Evolutionary conservation across 2,888 invertebrate genomes (phyloP).

Genomic region (Eilema sororculum): DNA sequence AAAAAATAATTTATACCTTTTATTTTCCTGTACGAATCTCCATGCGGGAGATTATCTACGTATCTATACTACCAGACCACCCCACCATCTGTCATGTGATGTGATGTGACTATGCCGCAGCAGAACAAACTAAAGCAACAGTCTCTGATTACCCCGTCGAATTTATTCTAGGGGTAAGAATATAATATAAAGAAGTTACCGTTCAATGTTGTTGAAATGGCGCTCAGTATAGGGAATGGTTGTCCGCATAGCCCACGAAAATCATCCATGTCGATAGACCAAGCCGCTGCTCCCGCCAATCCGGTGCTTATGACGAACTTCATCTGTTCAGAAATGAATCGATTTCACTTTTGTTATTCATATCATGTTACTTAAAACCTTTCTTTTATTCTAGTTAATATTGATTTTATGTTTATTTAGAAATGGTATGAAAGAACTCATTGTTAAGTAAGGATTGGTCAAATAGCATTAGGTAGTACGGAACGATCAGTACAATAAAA

Average conservation of each 20-base stretch:
- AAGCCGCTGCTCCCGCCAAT: constrained; percentile 91
- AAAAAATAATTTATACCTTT: background rate
- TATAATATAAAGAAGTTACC: constrained; percentile 68
- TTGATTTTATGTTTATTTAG: no score
- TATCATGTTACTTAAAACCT: background rate
- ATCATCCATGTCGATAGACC: constrained; percentile 92
- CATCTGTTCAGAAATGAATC: constrained; percentile 77
- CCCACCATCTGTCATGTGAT: no score
- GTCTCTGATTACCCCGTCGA: background rate
- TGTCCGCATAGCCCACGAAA: constrained; percentile 92
- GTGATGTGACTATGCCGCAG: background rate
- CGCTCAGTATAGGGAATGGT: constrained; percentile 90
- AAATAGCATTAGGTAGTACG: no score
- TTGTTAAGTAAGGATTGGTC: no score
- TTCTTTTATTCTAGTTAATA: background rate
- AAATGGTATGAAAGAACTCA: no score
- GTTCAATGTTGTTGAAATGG: constrained; percentile 85
- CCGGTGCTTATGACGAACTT: constrained; percentile 88
- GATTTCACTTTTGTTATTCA: background rate
- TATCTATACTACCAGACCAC: background rate
- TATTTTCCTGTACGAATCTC: background rate
- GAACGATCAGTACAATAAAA: no score
- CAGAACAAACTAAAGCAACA: background rate
- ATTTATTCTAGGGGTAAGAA: background rate
- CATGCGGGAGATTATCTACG: no score